A percentile compares a stretch with the other conserved stretches of the same genome.
Evolutionary conservation across 30 jellyfish, hydroid and myxozoan species (phyloP).

Genomic region (Aurelia aurita): DNA sequence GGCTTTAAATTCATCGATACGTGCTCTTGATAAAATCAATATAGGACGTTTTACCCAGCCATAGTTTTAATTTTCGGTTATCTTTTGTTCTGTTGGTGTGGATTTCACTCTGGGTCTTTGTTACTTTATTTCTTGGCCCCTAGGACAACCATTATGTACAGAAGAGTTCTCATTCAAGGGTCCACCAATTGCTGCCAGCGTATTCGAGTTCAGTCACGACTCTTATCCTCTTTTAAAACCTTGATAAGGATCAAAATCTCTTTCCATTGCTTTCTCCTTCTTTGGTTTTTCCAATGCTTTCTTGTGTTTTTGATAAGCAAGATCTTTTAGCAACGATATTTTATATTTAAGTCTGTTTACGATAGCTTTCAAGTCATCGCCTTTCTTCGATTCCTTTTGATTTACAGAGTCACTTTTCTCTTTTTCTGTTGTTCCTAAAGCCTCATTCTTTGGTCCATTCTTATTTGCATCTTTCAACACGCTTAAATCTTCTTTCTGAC

Average conservation of each 20-base stretch:
- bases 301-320: slow-evolving; percentile 13
- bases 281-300: neutral
- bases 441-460: slow-evolving; percentile 11
- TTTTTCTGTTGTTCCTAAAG: slow-evolving; percentile 16
- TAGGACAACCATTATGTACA: too few species aligned
- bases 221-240: slow-evolving; percentile 7
- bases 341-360: slow-evolving; percentile 41
- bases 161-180: too few species aligned
- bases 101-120: too few species aligned
- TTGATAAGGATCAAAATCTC: slow-evolving; percentile 46
- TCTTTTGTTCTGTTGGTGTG: too few species aligned
- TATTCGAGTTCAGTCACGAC: too few species aligned
- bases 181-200: too few species aligned
- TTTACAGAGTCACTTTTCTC: slow-evolving; percentile 1
- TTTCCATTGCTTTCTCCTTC: neutral
- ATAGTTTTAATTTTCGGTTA: too few species aligned
- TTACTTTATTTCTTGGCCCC: too few species aligned
- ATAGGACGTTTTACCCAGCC: too few species aligned
- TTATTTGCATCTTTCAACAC: neutral
- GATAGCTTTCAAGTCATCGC: slow-evolving; percentile 11
- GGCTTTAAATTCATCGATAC: too few species aligned
- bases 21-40: too few species aligned
- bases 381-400: neutral
- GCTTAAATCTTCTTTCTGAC: neutral
- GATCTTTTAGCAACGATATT: slow-evolving; percentile 39